A percentile compares a stretch with the other conserved stretches of the same genome.
Evolutionary conservation across 2,888 invertebrate genomes (phyloP).

Genomic region (Branchipolynoe longqiensis): DNA sequence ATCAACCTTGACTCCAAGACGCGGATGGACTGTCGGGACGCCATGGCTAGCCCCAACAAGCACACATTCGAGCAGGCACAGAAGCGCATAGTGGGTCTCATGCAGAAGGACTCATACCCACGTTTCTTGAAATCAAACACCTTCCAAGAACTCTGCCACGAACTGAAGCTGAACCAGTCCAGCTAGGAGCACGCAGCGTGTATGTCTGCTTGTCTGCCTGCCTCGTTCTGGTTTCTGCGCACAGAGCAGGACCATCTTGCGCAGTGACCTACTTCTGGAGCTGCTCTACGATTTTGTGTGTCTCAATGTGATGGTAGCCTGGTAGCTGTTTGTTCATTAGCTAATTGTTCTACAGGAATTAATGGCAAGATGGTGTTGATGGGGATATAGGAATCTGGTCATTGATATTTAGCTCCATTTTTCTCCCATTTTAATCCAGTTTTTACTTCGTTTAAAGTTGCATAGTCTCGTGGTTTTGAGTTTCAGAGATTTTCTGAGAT

Average conservation of each 20-base stretch:
- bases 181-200: slow-evolving; percentile 11
- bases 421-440: too few relatives aligned
- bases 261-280: not conserved
- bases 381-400: too few relatives aligned
- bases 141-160: slow-evolving; percentile 37
- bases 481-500: too few relatives aligned
- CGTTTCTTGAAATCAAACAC: slow-evolving; percentile 82
- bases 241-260: too few relatives aligned
- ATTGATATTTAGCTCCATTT: too few relatives aligned
- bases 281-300: too few relatives aligned
- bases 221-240: too few relatives aligned
- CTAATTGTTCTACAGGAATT: too few relatives aligned
- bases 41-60: slow-evolving; percentile 81
- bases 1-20: slow-evolving; percentile 84
- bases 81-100: slow-evolving; percentile 83
- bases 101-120: slow-evolving; percentile 84
- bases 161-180: slow-evolving; percentile 17
- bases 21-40: slow-evolving; percentile 79
- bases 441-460: too few relatives aligned
- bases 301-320: not conserved
- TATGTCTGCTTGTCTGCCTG: not conserved
- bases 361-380: too few relatives aligned
- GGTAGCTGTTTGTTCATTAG: slow-evolving; percentile 4
- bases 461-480: too few relatives aligned
- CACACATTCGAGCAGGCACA: slow-evolving; percentile 84